phyloP scores from a whole-genome alignment of 2,888 invertebrate genomes.

The Dryomyza anilis region DNA sequence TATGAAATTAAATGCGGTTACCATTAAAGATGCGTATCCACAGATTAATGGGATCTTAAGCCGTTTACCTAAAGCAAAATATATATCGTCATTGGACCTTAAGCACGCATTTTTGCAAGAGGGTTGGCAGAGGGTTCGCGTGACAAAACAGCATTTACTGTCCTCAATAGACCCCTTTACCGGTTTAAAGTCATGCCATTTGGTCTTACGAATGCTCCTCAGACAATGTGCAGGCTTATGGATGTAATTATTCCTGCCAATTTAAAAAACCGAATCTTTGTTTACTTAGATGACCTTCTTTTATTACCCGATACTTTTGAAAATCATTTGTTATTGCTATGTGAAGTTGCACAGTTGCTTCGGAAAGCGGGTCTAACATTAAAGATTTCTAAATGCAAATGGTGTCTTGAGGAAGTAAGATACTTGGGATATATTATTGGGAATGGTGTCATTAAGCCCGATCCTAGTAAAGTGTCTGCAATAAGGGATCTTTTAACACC shows the following conservation, averaged over 20 bases:
- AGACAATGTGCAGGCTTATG: constrained; percentile 30
- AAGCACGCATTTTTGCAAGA: constrained; percentile 26
- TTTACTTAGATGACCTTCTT: constrained; percentile 31
- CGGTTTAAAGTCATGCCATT: constrained; percentile 33
- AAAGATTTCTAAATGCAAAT: constrained; percentile 29
- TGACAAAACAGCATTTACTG: constrained; percentile 29
- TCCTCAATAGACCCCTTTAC: constrained; percentile 31
- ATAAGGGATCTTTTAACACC: constrained; percentile 28
- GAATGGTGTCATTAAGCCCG: constrained; percentile 29
- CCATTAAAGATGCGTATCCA: too few relatives aligned
- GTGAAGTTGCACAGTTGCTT: constrained; percentile 14
- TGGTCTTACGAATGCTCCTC: constrained; percentile 30
- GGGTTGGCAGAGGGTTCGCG: constrained; percentile 18
- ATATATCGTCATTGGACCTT: constrained; percentile 26
- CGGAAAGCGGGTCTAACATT: constrained; percentile 29
- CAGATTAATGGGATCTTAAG: constrained; percentile 24
- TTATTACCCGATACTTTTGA: constrained; percentile 23
- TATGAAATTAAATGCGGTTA: neutral
- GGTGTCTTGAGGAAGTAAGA: constrained; percentile 28
- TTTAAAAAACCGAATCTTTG: constrained; percentile 28
- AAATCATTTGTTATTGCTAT: constrained; percentile 4
- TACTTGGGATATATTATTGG: constrained; percentile 34
- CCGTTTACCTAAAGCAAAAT: constrained; percentile 24
- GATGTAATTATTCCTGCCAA: constrained; percentile 25
- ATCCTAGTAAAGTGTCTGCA: constrained; percentile 30